phyloP scores from a whole-genome alignment of 2,888 invertebrate genomes.

The Nemurella pictetii region DNA sequence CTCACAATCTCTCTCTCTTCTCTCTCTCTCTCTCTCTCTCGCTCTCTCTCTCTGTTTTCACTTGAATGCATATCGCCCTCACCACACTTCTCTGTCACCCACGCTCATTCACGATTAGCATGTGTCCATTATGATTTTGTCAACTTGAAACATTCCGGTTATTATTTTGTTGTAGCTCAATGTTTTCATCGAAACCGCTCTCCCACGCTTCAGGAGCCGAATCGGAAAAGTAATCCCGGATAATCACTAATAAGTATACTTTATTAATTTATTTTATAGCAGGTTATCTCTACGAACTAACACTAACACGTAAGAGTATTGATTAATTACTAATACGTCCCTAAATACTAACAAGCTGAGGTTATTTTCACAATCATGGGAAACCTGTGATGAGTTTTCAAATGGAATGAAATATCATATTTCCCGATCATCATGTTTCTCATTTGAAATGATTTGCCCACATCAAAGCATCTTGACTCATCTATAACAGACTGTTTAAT shows the following conservation, averaged over 20 bases:
- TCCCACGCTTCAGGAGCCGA: neutral
- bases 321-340: neutral
- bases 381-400: neutral
- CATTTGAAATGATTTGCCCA: neutral
- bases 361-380: neutral
- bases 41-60: neutral
- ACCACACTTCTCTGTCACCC: neutral
- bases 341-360: neutral
- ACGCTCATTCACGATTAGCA: neutral
- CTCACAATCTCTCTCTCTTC: neutral
- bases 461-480: neutral
- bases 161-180: neutral
- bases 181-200: neutral
- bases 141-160: neutral
- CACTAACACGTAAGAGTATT: neutral
- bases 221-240: neutral
- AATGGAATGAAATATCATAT: no score
- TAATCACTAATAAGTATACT: neutral
- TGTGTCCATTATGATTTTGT: neutral
- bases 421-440: no score
- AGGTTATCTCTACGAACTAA: neutral
- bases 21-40: neutral
- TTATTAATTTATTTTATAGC: neutral
- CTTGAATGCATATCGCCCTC: neutral
- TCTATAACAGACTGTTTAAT: neutral